These are phyloP conservation scores for Rhincodon typus DNA, from an alignment of 2,797 vertebrate species.

Conservation along the genomic window DNA sequence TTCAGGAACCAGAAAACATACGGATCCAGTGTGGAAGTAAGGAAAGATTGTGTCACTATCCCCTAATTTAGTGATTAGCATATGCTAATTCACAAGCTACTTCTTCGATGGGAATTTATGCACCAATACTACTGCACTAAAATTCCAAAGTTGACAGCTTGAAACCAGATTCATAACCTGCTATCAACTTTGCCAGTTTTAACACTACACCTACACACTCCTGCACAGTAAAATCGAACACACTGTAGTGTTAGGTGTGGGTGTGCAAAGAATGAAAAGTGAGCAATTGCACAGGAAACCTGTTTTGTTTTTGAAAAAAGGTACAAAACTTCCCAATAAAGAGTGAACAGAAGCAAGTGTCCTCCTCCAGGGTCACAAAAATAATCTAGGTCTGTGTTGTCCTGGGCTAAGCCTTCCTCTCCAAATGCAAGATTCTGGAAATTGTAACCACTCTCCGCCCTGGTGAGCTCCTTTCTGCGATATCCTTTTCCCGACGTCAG, in stretches of 20 bases:
- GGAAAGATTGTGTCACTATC: background rate
- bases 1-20: background rate
- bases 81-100: background rate
- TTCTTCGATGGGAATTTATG: background rate
- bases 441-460: background rate
- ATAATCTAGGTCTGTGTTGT: background rate
- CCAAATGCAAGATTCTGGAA: background rate
- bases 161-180: background rate
- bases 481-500: background rate
- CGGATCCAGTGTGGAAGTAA: background rate
- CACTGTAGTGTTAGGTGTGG: background rate
- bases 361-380: background rate
- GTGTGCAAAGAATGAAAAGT: background rate
- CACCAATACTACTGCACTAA: background rate
- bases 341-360: background rate
- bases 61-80: background rate
- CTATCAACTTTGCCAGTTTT: background rate
- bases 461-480: background rate
- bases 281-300: background rate
- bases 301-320: background rate
- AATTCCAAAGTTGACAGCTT: background rate
- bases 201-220: background rate
- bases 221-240: background rate
- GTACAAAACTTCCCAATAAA: background rate
- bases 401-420: background rate